Percentiles rank a stretch among this genome's conserved stretches.
phyloP scores from a whole-genome alignment of 2,888 invertebrate genomes.

The Andrena praecox region DNA sequence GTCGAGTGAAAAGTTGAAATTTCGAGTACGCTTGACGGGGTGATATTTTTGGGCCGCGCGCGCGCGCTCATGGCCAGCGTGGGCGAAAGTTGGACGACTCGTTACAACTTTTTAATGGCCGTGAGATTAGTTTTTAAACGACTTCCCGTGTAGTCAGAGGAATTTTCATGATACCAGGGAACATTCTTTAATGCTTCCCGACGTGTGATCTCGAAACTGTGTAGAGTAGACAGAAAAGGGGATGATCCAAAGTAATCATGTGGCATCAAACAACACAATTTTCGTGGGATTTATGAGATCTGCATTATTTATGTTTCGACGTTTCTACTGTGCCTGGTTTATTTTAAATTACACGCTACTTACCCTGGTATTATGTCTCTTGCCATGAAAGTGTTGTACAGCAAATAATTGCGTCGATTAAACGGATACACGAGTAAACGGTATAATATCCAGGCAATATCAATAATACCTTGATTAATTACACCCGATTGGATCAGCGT shows the following conservation, averaged over 20 bases:
- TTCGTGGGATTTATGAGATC: background rate
- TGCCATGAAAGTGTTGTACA: too few relatives aligned
- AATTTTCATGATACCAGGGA: conserved; percentile 56
- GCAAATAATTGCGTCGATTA: too few relatives aligned
- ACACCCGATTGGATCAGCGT: too few relatives aligned
- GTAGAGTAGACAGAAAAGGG: background rate
- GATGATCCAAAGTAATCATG: background rate
- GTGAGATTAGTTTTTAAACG: conserved; percentile 62
- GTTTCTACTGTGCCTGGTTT: too few relatives aligned
- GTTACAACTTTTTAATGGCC: conserved; percentile 63
- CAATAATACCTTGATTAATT: too few relatives aligned
- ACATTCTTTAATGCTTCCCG: conserved; percentile 45
- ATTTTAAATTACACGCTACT: too few relatives aligned
- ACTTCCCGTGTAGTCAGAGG: conserved; percentile 43
- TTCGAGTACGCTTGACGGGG: conserved; percentile 50
- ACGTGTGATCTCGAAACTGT: conserved; percentile 24
- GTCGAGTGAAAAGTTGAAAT: conserved; percentile 34
- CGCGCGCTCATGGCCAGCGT: background rate
- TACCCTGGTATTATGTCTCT: too few relatives aligned
- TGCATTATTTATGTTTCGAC: too few relatives aligned
- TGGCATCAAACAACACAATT: background rate
- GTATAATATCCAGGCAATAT: too few relatives aligned
- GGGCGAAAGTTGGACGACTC: conserved; percentile 54
- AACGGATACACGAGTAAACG: too few relatives aligned
- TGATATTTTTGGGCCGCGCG: conserved; percentile 41